Percentiles rank a stretch among this genome's conserved stretches.
phyloP scores from a whole-genome alignment of 2,888 invertebrate species.

The Rutpela maculata region DNA sequence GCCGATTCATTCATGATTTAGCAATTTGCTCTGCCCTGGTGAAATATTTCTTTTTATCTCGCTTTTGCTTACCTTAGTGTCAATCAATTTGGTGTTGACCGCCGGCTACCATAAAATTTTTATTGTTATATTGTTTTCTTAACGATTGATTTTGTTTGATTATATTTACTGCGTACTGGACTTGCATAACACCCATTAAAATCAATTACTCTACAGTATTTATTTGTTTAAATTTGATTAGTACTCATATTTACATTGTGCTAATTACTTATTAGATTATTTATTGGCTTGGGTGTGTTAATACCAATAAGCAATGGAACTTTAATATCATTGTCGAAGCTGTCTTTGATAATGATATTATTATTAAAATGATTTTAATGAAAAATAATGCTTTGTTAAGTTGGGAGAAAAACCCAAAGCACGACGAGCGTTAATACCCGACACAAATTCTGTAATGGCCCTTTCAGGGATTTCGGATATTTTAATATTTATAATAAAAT shows the following conservation, averaged over 20 bases:
- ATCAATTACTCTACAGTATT: neutral
- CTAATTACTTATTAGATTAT: neutral
- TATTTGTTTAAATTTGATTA: neutral
- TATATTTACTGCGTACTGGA: too few species aligned
- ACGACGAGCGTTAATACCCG: too few species aligned
- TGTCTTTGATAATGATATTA: too few species aligned
- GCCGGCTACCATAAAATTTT: neutral
- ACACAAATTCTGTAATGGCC: too few species aligned
- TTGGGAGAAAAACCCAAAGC: too few species aligned
- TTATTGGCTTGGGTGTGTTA: neutral
- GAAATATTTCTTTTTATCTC: neutral
- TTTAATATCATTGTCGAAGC: too few species aligned
- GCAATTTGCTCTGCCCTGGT: neutral
- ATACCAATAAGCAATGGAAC: too few species aligned
- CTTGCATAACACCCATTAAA: neutral
- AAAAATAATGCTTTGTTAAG: too few species aligned
- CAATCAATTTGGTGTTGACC: constrained; percentile 8
- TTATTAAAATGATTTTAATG: too few species aligned
- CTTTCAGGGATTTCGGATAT: too few species aligned
- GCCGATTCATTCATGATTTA: constrained; percentile 23
- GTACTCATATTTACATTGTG: neutral
- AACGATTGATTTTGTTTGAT: neutral
- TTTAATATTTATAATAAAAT: too few species aligned
- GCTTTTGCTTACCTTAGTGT: constrained; percentile 13
- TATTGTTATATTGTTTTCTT: neutral